Evolutionary conservation across 1,140 invertebrate species (phyloP).

Genomic region (Drosophila grimshawi): DNA sequence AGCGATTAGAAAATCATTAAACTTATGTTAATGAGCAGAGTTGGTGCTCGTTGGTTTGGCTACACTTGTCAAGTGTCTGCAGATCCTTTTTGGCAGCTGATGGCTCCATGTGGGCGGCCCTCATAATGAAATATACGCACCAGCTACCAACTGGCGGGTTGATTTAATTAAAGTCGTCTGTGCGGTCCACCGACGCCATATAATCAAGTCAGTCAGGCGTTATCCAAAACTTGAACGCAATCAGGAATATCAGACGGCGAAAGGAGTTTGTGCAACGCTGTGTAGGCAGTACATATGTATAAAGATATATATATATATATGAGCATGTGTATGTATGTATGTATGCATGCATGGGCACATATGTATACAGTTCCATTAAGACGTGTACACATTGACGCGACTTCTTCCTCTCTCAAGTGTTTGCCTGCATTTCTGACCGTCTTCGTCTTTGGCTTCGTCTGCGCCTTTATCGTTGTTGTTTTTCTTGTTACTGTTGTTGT

Average conservation of each 20-base stretch:
- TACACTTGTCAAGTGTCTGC: constrained; percentile 64
- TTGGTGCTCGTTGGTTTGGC: constrained; percentile 20
- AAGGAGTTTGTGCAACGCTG: constrained; percentile 51
- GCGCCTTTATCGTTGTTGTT: neutral
- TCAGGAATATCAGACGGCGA: constrained; percentile 43
- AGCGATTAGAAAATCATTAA: constrained; percentile 84
- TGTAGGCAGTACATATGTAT: constrained; percentile 9
- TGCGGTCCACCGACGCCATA: constrained; percentile 55
- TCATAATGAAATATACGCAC: constrained; percentile 59
- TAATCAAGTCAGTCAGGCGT: constrained; percentile 72
- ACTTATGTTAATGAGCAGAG: constrained; percentile 78
- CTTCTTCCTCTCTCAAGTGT: constrained; percentile 71
- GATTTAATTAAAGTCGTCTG: constrained; percentile 66
- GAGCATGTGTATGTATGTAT: constrained; percentile 2
- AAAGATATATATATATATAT: constrained; percentile 7
- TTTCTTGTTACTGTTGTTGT: neutral
- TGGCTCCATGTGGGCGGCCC: constrained; percentile 36
- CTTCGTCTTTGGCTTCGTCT: constrained; percentile 26
- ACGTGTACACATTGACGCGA: constrained; percentile 81
- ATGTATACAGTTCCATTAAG: constrained; percentile 79
- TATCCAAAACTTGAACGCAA: constrained; percentile 63
- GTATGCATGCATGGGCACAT: neutral
- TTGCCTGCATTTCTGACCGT: constrained; percentile 76
- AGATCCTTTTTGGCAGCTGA: constrained; percentile 45
- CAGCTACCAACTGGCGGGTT: constrained; percentile 28